Conservation (phyloP, 2,797 vertebrate genomes). For the Rhabdomys pumilio region DNA sequence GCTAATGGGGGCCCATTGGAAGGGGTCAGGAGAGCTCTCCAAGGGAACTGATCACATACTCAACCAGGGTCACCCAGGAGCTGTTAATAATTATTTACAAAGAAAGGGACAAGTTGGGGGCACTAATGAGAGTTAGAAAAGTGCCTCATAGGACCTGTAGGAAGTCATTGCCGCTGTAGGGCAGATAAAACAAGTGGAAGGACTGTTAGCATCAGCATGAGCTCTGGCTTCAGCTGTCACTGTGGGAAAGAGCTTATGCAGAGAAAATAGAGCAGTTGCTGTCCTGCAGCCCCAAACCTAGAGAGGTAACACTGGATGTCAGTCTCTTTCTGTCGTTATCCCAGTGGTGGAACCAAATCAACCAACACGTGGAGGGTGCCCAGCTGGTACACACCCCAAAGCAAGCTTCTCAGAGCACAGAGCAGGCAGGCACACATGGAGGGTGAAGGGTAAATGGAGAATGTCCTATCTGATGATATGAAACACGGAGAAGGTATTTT, state of each 20-base stretch:
- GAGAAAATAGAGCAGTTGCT: not conserved
- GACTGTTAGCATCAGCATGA: not conserved
- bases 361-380: not conserved
- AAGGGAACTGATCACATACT: not conserved
- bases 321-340: not conserved
- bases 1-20: not conserved
- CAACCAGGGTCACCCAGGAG: not conserved
- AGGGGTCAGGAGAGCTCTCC: not conserved
- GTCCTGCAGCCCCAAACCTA: not conserved
- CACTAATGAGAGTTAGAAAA: not conserved
- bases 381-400: not conserved
- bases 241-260: not conserved
- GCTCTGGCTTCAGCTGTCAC: not conserved
- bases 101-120: not conserved
- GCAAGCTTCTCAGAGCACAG: not conserved
- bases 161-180: not conserved
- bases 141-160: not conserved
- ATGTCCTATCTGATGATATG: not conserved
- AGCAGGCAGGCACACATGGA: not conserved
- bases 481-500: not conserved
- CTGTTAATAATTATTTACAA: conserved; percentile 34
- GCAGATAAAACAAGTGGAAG: not conserved
- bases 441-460: not conserved
- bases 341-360: not conserved
- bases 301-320: not conserved